phyloP scores from a whole-genome alignment of 2,113 vertebrate genomes.

The Ornithorhynchus anatinus region DNA sequence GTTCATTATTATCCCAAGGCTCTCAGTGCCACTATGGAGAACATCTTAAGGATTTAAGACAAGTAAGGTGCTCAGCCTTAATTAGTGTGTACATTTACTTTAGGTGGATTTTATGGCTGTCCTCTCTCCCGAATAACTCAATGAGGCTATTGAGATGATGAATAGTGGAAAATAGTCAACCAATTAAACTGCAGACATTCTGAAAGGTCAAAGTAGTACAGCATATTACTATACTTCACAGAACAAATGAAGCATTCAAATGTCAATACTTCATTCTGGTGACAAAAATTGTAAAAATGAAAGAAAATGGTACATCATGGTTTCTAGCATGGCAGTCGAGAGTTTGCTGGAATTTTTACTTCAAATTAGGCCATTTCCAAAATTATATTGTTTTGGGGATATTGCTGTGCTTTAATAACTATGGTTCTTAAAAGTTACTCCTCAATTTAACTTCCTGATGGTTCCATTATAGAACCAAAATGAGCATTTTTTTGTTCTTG shows the following conservation, averaged over 20 bases:
- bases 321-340: not conserved
- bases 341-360: constrained; percentile 15
- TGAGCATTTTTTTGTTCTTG: too few relatives aligned
- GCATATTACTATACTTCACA: constrained; percentile 17
- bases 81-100: constrained; percentile 19
- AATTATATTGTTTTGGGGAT: not conserved
- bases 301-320: constrained; percentile 19
- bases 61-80: constrained; percentile 21
- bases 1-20: not conserved
- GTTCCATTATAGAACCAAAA: not conserved
- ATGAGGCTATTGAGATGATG: constrained; percentile 20
- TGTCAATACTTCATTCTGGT: constrained; percentile 13
- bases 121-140: constrained; percentile 23
- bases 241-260: constrained; percentile 30
- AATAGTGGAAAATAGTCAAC: constrained; percentile 21
- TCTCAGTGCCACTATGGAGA: constrained; percentile 4
- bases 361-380: not conserved
- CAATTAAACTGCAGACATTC: constrained; percentile 41
- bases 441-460: not conserved
- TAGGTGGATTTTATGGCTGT: constrained; percentile 23
- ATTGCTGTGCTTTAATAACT: not conserved
- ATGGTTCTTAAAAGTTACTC: not conserved
- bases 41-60: constrained; percentile 12
- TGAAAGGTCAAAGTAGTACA: constrained; percentile 52
- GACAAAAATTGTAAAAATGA: constrained; percentile 4